Base-by-base conservation (phyloP, 2,113 vertebrate species). In the Dasypus novemcinctus region DNA sequence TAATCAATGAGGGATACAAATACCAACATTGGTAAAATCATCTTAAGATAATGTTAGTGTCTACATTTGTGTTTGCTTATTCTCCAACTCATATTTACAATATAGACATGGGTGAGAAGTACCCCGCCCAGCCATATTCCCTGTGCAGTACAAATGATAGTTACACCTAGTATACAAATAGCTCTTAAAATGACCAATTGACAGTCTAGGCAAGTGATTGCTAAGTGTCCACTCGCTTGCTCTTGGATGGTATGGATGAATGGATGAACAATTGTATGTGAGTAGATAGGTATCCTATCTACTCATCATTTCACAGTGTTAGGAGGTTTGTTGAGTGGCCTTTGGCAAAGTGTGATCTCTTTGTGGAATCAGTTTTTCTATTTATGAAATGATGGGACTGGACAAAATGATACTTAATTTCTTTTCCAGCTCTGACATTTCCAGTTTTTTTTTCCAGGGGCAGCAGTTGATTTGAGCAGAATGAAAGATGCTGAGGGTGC, bases 111-210 rank as follows among this genome's bases (percentile, higher is more conserved):
- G 76, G 78, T 82, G 46, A 59, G 72, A 81, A 61, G 10, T 1
- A 0, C 0, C 0, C 0, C 0, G 14, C 2, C n/a, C 52, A 2
- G 3, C 1, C 57, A 20, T 74, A 17, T 13, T 0, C 66, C 0
- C 82, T 93, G 64, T 80, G 54, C 2, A 74, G 10, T 1, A 0
- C 11, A 4, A 81, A 54, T 10, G 1, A 0, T 25, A 81, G 12
- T 72, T 81, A 66, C 12, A 54, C 33, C 20, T 91, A 68, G 61
- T 49, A 49, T 33, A 43, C 68, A 90, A 9, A 20, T 87, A 12
- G 54, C 81, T 20, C 38, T 86, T 63, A 72, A 90, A 91, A 82
- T 86, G 71, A 81, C 18, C 76, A 82, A 31, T 64, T 43, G 2
- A 36, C 13, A 92, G 2, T 85, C 5, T 63, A 92, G 27, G n/a